A percentile compares a stretch with the other conserved stretches of the same genome.
Evolutionary conservation across 2,113 vertebrate species (phyloP).

Genomic region (Melanotaenia duboulayi): DNA sequence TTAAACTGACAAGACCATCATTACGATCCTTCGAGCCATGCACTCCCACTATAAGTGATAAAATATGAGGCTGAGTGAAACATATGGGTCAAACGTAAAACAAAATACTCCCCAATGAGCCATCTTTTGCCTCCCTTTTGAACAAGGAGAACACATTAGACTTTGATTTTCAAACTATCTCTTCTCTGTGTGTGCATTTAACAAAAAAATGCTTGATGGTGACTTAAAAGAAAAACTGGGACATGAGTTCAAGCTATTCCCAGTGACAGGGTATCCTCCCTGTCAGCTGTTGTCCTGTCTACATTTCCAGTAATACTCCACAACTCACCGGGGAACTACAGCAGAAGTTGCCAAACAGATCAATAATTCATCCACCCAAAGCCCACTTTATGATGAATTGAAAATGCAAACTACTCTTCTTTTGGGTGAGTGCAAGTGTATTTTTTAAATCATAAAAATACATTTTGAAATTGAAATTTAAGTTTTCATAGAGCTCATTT

Average conservation of each 20-base stretch:
- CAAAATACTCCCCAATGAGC: constrained; percentile 37
- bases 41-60: constrained; percentile 19
- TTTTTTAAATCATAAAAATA: constrained; percentile 26
- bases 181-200: neutral
- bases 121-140: constrained; percentile 5
- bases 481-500: neutral
- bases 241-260: constrained; percentile 29
- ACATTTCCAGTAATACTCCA: constrained; percentile 58
- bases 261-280: constrained; percentile 32
- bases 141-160: constrained; percentile 21
- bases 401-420: constrained; percentile 43
- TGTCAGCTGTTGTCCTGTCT: constrained; percentile 44
- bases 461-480: neutral
- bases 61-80: constrained; percentile 30
- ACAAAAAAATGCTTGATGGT: constrained; percentile 7
- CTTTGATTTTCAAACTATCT: constrained; percentile 16
- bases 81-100: constrained; percentile 28
- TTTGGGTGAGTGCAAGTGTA: constrained; percentile 5
- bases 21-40: constrained; percentile 18
- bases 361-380: constrained; percentile 71
- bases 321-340: constrained; percentile 42
- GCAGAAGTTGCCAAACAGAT: constrained; percentile 65
- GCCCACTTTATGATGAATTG: constrained; percentile 48
- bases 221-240: constrained; percentile 7
- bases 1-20: constrained; percentile 38